Percentiles rank a stretch among this genome's conserved stretches.
Conservation (phyloP, 2,888 invertebrate species). For the Hoplodrina blanda region DNA sequence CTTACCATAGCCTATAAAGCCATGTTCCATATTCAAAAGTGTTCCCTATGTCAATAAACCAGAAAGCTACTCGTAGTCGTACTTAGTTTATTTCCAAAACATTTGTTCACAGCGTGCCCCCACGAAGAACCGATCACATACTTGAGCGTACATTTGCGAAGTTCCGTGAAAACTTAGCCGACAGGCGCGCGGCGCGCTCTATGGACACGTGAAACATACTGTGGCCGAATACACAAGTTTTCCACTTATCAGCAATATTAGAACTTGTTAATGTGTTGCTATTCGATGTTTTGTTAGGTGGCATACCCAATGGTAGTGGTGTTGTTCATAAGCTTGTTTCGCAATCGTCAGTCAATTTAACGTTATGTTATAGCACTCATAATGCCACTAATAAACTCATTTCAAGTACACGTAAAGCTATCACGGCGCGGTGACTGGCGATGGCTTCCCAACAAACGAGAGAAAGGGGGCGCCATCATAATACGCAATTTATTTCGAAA, state of each 20-base stretch:
- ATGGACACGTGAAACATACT: constrained; percentile 20
- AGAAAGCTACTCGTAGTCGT: not conserved
- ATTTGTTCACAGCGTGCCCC: not conserved
- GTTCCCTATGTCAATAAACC: not conserved
- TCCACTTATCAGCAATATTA: constrained; percentile 19
- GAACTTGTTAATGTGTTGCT: not conserved
- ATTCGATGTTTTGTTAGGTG: constrained; percentile 1
- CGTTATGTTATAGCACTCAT: constrained; percentile 7
- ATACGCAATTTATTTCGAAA: constrained; percentile 30
- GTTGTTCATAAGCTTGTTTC: constrained; percentile 10
- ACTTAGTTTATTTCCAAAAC: constrained; percentile 4
- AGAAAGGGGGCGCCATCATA: constrained; percentile 20
- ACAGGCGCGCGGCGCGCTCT: constrained; percentile 6
- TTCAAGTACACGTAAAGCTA: constrained; percentile 19
- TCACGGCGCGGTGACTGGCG: constrained; percentile 12
- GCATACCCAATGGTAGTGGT: not conserved
- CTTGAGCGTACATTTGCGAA: constrained; percentile 32
- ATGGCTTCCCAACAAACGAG: constrained; percentile 11
- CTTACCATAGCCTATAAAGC: not conserved
- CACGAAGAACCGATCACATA: constrained; percentile 25
- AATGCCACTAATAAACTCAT: constrained; percentile 30
- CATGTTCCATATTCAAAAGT: not conserved
- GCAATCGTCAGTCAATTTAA: constrained; percentile 9
- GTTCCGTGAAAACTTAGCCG: constrained; percentile 28
- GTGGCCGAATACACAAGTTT: constrained; percentile 26